Evolutionary conservation across 2,113 vertebrate genomes (phyloP).

Genomic region (Spizaetus ornatus): DNA sequence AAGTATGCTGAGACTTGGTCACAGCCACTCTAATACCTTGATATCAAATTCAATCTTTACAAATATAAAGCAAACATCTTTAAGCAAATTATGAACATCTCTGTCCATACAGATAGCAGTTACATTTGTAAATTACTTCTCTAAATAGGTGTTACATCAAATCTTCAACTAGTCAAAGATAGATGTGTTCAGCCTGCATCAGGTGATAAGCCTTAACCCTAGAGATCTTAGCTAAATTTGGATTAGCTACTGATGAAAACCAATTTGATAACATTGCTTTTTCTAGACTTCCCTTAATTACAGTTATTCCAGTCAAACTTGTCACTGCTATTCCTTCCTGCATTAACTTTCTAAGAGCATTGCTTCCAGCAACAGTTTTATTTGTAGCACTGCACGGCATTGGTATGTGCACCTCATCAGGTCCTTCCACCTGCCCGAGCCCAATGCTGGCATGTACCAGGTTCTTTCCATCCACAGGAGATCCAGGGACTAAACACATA

Average conservation of each 20-base stretch:
- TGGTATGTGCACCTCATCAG: not conserved
- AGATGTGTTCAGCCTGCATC: not conserved
- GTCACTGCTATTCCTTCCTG: not conserved
- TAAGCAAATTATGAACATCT: not conserved
- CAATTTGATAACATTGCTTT: not conserved
- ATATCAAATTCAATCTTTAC: not conserved
- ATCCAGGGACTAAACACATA: not conserved
- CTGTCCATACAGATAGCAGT: not conserved
- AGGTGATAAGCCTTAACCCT: not conserved
- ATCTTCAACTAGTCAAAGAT: not conserved
- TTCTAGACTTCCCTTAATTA: not conserved
- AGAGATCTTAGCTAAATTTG: not conserved
- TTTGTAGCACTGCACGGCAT: not conserved
- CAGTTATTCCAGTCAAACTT: not conserved
- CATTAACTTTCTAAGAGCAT: not conserved
- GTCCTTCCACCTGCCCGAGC: not conserved
- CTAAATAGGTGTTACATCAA: not conserved
- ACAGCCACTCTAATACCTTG: not conserved
- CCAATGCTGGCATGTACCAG: not conserved
- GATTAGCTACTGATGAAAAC: not conserved
- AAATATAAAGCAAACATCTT: conserved; percentile 1
- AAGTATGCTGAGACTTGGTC: not conserved
- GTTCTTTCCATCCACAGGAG: not conserved
- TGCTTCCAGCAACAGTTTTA: not conserved
- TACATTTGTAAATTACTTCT: conserved; percentile 2